phyloP scores from a whole-genome alignment of 2,888 invertebrate genomes.

The Phragmatobia fuliginosa region DNA sequence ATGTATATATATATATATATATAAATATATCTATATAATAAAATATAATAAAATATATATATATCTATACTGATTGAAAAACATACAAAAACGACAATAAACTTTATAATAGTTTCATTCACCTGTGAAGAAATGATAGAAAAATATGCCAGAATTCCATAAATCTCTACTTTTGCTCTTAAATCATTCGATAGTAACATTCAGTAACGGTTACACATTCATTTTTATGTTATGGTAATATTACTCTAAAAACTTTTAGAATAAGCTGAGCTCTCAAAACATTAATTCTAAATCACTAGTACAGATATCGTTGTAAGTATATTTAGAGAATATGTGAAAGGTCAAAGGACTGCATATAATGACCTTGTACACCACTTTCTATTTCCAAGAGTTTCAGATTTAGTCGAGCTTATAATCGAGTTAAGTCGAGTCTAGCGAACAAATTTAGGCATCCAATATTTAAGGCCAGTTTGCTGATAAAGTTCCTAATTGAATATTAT shows the following conservation, averaged over 20 bases:
- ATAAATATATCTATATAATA: no score
- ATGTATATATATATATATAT: no score
- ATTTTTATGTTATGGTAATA: background rate
- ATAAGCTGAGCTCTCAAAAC: background rate
- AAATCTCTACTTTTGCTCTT: no score
- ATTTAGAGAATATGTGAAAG: constrained; percentile 17
- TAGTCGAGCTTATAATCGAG: background rate
- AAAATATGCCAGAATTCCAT: no score
- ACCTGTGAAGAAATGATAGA: no score
- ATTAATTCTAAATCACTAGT: background rate
- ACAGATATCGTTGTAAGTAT: background rate
- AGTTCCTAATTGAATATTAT: no score
- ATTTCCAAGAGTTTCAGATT: constrained; percentile 17
- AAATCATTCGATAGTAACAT: background rate
- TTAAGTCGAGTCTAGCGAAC: background rate
- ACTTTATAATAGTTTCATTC: no score
- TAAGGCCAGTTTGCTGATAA: no score
- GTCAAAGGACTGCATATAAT: constrained; percentile 31
- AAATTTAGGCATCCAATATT: background rate
- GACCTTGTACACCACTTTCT: constrained; percentile 39
- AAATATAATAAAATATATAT: no score
- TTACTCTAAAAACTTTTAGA: background rate
- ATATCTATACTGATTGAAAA: no score
- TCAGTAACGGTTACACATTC: background rate
- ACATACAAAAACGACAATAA: no score